phyloP scores from a whole-genome alignment of 2,888 invertebrate species.

The Tetragnatha montana region DNA sequence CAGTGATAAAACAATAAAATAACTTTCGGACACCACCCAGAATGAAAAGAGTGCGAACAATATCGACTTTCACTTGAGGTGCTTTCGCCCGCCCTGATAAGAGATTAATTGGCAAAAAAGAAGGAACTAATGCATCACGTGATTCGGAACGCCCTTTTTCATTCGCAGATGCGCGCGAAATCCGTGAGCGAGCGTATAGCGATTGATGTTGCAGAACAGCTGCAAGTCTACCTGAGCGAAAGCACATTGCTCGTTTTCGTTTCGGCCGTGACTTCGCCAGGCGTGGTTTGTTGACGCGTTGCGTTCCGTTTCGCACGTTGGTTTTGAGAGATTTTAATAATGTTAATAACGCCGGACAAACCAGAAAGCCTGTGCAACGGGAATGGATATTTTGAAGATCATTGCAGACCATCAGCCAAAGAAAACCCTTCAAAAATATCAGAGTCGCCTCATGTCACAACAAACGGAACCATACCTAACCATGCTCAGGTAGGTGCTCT shows the following conservation, averaged over 20 bases:
- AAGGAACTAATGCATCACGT: conserved; percentile 27
- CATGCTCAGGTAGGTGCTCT: conserved; percentile 48
- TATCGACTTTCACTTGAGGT: background rate
- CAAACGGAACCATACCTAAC: conserved; percentile 37
- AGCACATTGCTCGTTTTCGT: conserved; percentile 11
- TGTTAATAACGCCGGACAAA: conserved; percentile 59
- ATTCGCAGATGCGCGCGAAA: conserved; percentile 46
- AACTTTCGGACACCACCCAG: background rate
- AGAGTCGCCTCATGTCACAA: background rate
- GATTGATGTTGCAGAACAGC: background rate
- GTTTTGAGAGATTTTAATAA: conserved; percentile 16
- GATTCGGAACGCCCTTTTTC: conserved; percentile 45
- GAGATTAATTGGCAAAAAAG: background rate
- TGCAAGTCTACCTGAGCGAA: background rate
- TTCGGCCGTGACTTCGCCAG: conserved; percentile 30
- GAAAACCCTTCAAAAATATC: conserved; percentile 40
- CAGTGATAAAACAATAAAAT: background rate
- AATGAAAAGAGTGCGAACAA: background rate
- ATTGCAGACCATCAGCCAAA: conserved; percentile 21
- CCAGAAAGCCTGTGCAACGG: conserved; percentile 6
- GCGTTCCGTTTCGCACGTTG: conserved; percentile 21
- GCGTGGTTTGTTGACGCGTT: conserved; percentile 51
- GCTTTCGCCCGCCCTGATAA: background rate
- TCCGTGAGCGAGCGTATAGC: conserved; percentile 11
- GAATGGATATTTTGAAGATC: conserved; percentile 25